Conservation (phyloP, 2,113 vertebrate genomes). For the Cervus canadensis region DNA sequence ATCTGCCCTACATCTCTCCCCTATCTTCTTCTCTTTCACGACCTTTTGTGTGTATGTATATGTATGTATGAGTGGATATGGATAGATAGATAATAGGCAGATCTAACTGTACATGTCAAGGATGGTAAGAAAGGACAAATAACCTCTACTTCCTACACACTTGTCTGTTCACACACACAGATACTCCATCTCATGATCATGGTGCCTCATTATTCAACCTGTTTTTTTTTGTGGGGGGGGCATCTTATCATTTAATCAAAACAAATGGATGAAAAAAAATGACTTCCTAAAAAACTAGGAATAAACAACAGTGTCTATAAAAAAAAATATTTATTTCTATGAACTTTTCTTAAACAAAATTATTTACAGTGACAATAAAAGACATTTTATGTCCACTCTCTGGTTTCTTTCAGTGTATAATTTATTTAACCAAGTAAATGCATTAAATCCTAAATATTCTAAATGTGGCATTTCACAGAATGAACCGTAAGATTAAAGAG, state of each 20-base stretch:
- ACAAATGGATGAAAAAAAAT: not conserved
- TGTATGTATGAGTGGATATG: not conserved
- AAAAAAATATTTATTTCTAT: not conserved
- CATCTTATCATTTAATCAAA: not conserved
- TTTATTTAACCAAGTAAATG: not conserved
- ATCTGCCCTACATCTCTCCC: not conserved
- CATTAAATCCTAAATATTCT: not conserved
- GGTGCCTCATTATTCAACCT: not conserved
- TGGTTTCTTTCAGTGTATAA: not conserved
- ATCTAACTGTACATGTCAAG: not conserved
- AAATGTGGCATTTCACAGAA: not conserved
- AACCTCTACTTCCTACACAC: not conserved
- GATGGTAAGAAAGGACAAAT: not conserved
- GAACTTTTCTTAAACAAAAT: slow-evolving; percentile 25
- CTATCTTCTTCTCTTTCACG: not conserved
- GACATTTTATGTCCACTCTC: not conserved
- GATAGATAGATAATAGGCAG: not conserved
- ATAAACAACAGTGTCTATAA: not conserved
- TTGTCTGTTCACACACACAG: not conserved
- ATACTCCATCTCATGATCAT: not conserved
- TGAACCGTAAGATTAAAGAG: not conserved
- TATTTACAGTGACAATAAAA: not conserved
- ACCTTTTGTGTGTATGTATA: not conserved
- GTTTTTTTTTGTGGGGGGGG: not conserved
- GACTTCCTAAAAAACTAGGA: not conserved